Evolutionary conservation across 2,113 vertebrate species (phyloP).

Genomic region (Melanerpes aurifrons): DNA sequence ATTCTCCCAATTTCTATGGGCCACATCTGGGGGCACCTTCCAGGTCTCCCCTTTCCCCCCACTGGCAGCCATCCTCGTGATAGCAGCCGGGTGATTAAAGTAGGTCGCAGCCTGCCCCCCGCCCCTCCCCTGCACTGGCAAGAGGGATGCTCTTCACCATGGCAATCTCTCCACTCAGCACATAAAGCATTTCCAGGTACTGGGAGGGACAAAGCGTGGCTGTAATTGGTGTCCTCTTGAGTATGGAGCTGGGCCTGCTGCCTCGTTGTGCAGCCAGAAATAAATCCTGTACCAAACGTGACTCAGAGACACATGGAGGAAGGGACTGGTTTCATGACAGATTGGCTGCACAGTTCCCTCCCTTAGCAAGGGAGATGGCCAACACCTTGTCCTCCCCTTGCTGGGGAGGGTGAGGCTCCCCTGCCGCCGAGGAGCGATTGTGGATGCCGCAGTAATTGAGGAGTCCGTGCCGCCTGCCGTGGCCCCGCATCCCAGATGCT

Average conservation of each 20-base stretch:
- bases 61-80: not conserved
- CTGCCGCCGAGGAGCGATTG: not conserved
- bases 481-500: slow-evolving; percentile 44
- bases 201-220: slow-evolving; percentile 39
- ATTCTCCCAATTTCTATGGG: not conserved
- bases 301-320: slow-evolving; percentile 30
- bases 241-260: not conserved
- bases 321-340: slow-evolving; percentile 1
- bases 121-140: not conserved
- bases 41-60: rapidly evolving
- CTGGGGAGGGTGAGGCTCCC: not conserved
- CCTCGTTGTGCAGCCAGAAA: slow-evolving; percentile 36
- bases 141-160: slow-evolving; percentile 35
- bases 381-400: slow-evolving; percentile 15
- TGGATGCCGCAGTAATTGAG: slow-evolving; percentile 32
- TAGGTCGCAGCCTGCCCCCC: not conserved
- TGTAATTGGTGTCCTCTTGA: slow-evolving; percentile 48
- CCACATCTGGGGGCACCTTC: not conserved
- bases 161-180: not conserved
- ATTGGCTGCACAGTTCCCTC: not conserved
- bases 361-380: not conserved
- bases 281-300: slow-evolving; percentile 18
- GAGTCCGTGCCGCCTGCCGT: not conserved
- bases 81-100: not conserved
- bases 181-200: slow-evolving; percentile 44